Base-by-base conservation (phyloP, 2,888 invertebrate species). In the Scaptomyza cyrtandrae region DNA sequence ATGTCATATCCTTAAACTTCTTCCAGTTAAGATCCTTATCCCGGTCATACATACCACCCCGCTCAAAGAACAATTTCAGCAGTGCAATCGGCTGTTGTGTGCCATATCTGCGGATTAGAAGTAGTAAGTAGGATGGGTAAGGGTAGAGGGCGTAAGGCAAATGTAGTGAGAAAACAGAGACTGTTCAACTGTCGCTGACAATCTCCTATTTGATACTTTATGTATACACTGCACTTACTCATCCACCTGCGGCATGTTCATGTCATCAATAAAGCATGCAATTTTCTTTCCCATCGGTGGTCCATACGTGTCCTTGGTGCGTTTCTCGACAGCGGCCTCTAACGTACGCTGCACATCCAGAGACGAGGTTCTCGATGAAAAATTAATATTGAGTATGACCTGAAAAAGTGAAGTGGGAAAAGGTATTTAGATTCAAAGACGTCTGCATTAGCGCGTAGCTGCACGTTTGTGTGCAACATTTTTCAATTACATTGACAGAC, bases 21-120 rank as follows among this genome's bases (percentile, higher is more conserved):
- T 97, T 98, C 98, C 98, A 98, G 91, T 95, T 96, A 6, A 98
- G 93, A 89, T 98, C 97, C 91, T 97, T 97, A 29, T 96, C 97
- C 57, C 97, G 93, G 91, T 97, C 97, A 90, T 97, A 98, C 91
- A 98, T 95, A 16, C 98, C 98, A 59, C 96, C 96, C 69, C 95
- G 94, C 92, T 98, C 98, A 71, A 98, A 95, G n/a, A 98, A 91
- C 11, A 98, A 92, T 91, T 98, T 98, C n/a, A 98, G 92, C 39
- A 98, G 92, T 0, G 98, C 98, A 78, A 98, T 97, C 0, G 98
- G 98, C 89, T 98, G 98, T 89, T 98, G 98, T 0, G 98, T 98
- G 0, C 98, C 98, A 90, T 98, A 98, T 0, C 92, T 92, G 68
- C 1, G 43, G 49, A 56, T 29, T 24, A 16, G 13, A 33, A 48